These are phyloP conservation scores for Caenorhabditis briggsae DNA, from an alignment of 1,140 invertebrate genomes.

Conservation along the genomic window DNA sequence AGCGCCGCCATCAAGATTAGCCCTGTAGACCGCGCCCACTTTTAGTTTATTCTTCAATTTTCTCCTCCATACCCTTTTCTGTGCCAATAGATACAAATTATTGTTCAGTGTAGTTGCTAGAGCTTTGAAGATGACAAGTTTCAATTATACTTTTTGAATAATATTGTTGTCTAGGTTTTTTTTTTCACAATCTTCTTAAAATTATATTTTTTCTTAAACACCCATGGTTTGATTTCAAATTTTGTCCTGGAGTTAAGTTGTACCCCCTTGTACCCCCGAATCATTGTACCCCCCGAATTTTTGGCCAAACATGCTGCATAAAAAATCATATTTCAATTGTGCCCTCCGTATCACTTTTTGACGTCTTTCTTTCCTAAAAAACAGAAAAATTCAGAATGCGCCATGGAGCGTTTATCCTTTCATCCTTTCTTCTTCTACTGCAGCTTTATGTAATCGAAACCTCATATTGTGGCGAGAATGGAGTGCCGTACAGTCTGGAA, in stretches of 20 bases:
- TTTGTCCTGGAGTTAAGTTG: too few relatives aligned
- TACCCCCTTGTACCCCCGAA: too few relatives aligned
- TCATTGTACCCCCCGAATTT: too few relatives aligned
- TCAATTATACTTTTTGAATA: background rate
- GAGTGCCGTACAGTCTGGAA: slow-evolving; percentile 74
- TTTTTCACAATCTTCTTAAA: background rate
- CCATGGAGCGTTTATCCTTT: slow-evolving; percentile 29
- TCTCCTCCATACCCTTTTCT: background rate
- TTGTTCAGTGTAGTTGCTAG: background rate
- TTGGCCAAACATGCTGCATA: too few relatives aligned
- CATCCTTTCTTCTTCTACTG: background rate
- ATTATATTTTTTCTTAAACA: too few relatives aligned
- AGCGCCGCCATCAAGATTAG: slow-evolving; percentile 50
- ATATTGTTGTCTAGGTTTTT: background rate
- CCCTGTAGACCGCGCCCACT: slow-evolving; percentile 20
- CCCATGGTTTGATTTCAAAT: too few relatives aligned
- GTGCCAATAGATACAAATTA: background rate
- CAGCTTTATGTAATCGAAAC: background rate
- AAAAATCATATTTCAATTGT: background rate
- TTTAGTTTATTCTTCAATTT: slow-evolving; percentile 44
- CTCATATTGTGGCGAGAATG: slow-evolving; percentile 73
- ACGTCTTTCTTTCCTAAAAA: too few relatives aligned
- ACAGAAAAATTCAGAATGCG: slow-evolving; percentile 10
- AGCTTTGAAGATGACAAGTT: too few relatives aligned
- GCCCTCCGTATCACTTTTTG: background rate